These are phyloP conservation scores for Cynaeus angustus DNA, from an alignment of 2,888 invertebrate species.

Conservation along the genomic window DNA sequence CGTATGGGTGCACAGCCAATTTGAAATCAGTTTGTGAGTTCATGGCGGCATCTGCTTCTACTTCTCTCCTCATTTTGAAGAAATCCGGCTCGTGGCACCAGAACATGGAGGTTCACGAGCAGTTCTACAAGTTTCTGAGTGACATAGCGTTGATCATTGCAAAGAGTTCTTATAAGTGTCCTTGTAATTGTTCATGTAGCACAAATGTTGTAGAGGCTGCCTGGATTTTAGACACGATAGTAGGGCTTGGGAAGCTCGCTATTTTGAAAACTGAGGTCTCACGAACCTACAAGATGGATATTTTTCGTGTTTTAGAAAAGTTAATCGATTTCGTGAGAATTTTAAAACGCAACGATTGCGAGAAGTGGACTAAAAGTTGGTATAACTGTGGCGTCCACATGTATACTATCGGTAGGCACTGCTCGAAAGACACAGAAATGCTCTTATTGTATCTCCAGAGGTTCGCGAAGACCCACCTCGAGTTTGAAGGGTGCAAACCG, in stretches of 20 bases:
- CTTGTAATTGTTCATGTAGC: constrained; percentile 5
- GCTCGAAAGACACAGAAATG: constrained; percentile 17
- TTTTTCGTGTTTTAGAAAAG: constrained; percentile 16
- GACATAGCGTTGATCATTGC: constrained; percentile 14
- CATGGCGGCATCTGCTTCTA: background rate
- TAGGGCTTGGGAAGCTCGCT: background rate
- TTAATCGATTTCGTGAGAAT: background rate
- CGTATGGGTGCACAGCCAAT: constrained; percentile 1
- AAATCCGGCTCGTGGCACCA: background rate
- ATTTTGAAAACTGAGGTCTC: background rate
- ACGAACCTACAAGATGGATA: constrained; percentile 1
- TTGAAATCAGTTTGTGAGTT: constrained; percentile 25
- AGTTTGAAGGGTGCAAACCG: constrained; percentile 18
- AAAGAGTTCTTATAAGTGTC: constrained; percentile 9
- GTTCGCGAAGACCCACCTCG: background rate
- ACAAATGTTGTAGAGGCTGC: constrained; percentile 13
- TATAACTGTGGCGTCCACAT: constrained; percentile 7
- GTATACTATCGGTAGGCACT: constrained; percentile 13
- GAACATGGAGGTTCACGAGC: background rate
- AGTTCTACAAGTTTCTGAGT: constrained; percentile 22
- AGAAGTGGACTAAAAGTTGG: constrained; percentile 29
- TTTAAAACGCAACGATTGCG: constrained; percentile 13
- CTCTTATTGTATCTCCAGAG: constrained; percentile 11
- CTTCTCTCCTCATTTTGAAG: background rate
- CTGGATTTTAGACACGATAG: constrained; percentile 1